Evolutionary conservation across 2,113 vertebrate species (phyloP), one percentile per base, ranked within the genome.

Genomic region (Xenopus tropicalis): DNA sequence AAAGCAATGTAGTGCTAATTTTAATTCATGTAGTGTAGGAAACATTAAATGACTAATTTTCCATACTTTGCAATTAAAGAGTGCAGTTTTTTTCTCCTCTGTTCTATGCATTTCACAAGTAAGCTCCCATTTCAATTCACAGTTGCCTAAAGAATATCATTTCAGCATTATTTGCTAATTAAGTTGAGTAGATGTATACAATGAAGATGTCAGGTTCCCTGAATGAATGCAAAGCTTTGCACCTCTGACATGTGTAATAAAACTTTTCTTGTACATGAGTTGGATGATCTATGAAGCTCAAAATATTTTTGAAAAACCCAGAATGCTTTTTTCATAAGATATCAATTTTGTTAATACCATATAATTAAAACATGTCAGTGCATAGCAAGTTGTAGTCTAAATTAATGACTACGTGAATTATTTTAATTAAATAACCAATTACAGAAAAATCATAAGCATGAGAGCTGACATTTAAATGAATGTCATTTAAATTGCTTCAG

Each of bases 371-470:
- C 95, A 97, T 96, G 96, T 97, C 97, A 98, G 93, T 88, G 93
- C 89, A 95, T 94, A 97, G 96, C 95, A 99, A 99, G 96, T 98
- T 98, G 95, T 95, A 88, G 93, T 95, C 94, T 95, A 93, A 98
- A 99, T 99, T 99, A 99, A 99, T 99, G 97, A 98, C 94, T 98
- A 94, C 93, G 96, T 98, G 95, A 98, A 98, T 99, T 97, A 97
- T 98, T 99, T 99, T 97, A 99, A 99, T 99, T 99, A 99, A 98
- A 98, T 96, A 98, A 97, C 97, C 97, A 99, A 98, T 99, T 99
- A 99, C 94, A 98, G 95, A 98, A 97, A 98, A 98, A 95, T 96
- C 93, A 89, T 93, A 96, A 97, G 94, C 97, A 98, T 96, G 96
- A 95, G 96, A 98, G 96, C 94, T 99, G 97, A 98, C 96, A 98